phyloP scores from a whole-genome alignment of 2,888 invertebrate genomes.

The Pasiphila rectangulata region DNA sequence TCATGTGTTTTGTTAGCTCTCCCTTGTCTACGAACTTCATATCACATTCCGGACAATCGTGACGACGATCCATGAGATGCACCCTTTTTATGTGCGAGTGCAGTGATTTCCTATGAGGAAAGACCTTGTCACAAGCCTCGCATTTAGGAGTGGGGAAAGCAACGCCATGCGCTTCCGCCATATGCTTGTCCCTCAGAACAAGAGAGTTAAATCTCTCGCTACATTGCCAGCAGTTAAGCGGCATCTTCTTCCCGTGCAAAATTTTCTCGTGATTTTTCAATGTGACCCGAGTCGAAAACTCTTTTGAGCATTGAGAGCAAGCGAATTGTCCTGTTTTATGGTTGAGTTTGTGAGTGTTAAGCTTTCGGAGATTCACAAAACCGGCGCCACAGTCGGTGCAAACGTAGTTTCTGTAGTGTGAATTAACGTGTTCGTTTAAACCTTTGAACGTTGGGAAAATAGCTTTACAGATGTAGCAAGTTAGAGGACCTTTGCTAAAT shows the following conservation, averaged over 20 bases:
- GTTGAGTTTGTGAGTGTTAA: too few species aligned
- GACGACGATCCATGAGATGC: constrained; percentile 45
- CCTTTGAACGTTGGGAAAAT: constrained; percentile 49
- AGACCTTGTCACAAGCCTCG: constrained; percentile 48
- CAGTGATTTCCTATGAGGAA: constrained; percentile 44
- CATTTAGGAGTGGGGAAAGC: constrained; percentile 46
- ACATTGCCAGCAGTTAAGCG: constrained; percentile 47
- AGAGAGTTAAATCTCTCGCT: constrained; percentile 39
- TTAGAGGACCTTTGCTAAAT: constrained; percentile 32
- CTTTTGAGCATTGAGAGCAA: too few species aligned
- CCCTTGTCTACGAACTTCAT: too few species aligned
- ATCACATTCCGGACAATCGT: constrained; percentile 59
- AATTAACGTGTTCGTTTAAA: constrained; percentile 47
- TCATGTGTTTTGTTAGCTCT: constrained; percentile 39
- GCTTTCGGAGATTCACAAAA: too few species aligned
- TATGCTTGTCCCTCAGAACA: constrained; percentile 40
- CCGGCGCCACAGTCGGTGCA: constrained; percentile 57
- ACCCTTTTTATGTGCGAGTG: constrained; percentile 49
- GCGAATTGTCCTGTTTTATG: too few species aligned
- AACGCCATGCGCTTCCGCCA: constrained; percentile 45
- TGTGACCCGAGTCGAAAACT: constrained; percentile 52
- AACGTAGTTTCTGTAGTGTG: constrained; percentile 48
- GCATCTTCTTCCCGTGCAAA: constrained; percentile 44
- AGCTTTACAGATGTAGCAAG: constrained; percentile 48
- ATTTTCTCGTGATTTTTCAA: constrained; percentile 55